Evolutionary conservation across 2,888 invertebrate species (phyloP), one percentile per base, ranked within the genome.

Genomic region (Lumbricus terrestris): DNA sequence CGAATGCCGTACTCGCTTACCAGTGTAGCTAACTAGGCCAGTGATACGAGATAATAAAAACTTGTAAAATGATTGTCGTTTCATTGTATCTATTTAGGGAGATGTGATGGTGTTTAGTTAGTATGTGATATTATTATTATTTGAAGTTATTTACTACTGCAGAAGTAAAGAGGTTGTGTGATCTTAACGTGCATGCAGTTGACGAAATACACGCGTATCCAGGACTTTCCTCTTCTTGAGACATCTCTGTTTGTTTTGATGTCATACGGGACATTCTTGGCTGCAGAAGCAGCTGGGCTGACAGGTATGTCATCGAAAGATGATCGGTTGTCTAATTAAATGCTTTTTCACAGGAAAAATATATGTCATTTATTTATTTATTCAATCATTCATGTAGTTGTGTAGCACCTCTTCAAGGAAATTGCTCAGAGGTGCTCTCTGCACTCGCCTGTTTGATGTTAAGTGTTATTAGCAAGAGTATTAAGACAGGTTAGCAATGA

Each of bases 221-320:
- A 97, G 91, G 99, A 99, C 94, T 98, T 98, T 96, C 98, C 99
- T 0, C 95, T 99, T 88, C 95, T 99, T 93, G 99, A 99, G 95
- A 98, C 98, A 0, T 98, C 98, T 0, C 96, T 99, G 83, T 99
- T 99, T 95, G 98, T 99, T 90, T 96, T 99, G 90, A 98, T 98
- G 98, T 99, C 99, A 0, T 99, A 99, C 95, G 97, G 98, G 93
- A 98, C 99, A 88, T 99, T 99, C 95, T 96, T 99, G 91, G 97
- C 99, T 92, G 98, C 99, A 1, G 99, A 99, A 96, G 98, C 98
- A 88, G 97, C 97, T 89, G 97, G 98, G 95, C 96, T 99, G n/a
- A 98, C 99, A 93, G 99, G 98, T 97, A 95, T 42, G 89, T 88
- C 90, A 54, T 23, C 47, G 18, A n/a, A n/a, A n/a, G n/a, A n/a